Evolutionary conservation across 1,140 invertebrate genomes (phyloP), one percentile per base, ranked within the genome.

Genomic region (Samia ricini): DNA sequence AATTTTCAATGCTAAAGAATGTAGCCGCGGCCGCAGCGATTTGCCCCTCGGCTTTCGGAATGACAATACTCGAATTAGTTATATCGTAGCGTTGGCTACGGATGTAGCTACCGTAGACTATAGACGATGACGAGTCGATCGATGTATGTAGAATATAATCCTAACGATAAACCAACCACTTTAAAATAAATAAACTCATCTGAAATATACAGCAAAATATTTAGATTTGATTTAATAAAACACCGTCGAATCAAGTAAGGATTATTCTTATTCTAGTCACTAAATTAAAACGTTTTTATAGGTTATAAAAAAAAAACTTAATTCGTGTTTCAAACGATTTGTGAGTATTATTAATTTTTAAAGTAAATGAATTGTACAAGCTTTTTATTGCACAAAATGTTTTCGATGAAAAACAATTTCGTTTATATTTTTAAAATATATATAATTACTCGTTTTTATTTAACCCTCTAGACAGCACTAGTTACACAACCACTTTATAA

Each of bases 61-160:
- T 79, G 81, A 86, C 80, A 88, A 85, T 88, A 82, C 78, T 62
- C 68, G 64, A 48, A 50, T 58, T 59, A 66, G 60, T 48, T 48
- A 42, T 71, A 65, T 64, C n/a, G 1, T 75, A 77, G 73, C 64
- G 52, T 55, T 68, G 65, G 66, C 70, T 66, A 63, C 69, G 18
- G 29, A 18, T 18, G 70, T 75, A 72, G 62, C 60, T 51, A 57
- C 26, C 56, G 33, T 57, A 62, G 52, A 50, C 61, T 24, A n/a
- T n/a, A 58, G 55, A 42, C 21, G 23, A 21, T 7, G 52, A 54
- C 15, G 21, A 7, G 10, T 51, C 26, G 58, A 51, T 51, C 26
- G 58, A 51, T 19, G 36, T 51, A 23, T 60, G 24, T 63, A 58
- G 63, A 49, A 42, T 60, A 19, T 60, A 67, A 57, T 48, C 29